Evolutionary conservation across 2,113 vertebrate species (phyloP).

Genomic region (Takifugu bimaculatus): DNA sequence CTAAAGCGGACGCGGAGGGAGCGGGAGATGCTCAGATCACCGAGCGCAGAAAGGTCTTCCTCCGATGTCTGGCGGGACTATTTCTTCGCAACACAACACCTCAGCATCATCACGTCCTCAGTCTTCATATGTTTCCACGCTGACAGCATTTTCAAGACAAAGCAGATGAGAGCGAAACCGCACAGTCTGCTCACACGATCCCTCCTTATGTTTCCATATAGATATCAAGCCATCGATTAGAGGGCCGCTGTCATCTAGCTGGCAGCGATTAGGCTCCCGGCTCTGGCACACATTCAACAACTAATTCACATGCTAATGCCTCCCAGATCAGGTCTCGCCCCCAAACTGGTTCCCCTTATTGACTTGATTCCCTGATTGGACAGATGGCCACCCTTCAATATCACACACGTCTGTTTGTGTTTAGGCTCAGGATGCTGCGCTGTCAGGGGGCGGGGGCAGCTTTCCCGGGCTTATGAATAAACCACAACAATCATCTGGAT

Average conservation of each 20-base stretch:
- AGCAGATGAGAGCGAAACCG: constrained; percentile 32
- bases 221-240: constrained; percentile 73
- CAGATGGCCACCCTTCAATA: constrained; percentile 75
- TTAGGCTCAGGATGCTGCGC: constrained; percentile 35
- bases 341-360: constrained; percentile 72
- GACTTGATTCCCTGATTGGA: constrained; percentile 73
- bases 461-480: constrained; percentile 64
- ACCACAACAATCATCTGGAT: constrained; percentile 67
- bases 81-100: no score
- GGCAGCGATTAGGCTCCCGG: constrained; percentile 63
- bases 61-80: no score
- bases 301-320: constrained; percentile 78
- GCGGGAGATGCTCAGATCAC: not conserved
- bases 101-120: no score
- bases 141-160: constrained; percentile 21
- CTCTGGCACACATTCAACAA: constrained; percentile 70
- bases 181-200: constrained; percentile 37
- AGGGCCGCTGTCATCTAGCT: constrained; percentile 64
- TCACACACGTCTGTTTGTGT: constrained; percentile 67
- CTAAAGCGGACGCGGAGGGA: no score
- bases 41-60: not conserved
- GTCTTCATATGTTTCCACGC: not conserved
- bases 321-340: constrained; percentile 73
- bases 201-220: constrained; percentile 67
- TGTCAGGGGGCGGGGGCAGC: constrained; percentile 9